Evolutionary conservation across 2,797 vertebrate genomes (phyloP).

Genomic region (Darevskia nairensis): DNA sequence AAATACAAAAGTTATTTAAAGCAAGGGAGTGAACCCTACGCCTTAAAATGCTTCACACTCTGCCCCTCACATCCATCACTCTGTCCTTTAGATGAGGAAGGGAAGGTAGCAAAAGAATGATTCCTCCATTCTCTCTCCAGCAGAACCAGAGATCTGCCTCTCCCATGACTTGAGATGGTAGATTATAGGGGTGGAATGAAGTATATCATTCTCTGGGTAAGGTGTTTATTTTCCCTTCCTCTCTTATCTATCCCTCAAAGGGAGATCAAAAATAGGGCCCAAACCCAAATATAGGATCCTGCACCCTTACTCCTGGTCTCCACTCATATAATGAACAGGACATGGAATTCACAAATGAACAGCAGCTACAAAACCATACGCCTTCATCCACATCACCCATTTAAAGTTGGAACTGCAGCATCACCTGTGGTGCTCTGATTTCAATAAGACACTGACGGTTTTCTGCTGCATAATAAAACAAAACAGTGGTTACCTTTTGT

Average conservation of each 20-base stretch:
- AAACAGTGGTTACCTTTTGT: conserved; percentile 65
- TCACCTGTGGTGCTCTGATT: background rate
- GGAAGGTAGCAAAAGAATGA: background rate
- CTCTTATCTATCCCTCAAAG: background rate
- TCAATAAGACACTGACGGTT: background rate
- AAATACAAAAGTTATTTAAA: background rate
- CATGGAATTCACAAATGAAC: background rate
- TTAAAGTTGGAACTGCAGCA: background rate
- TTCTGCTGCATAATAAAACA: conserved; percentile 49
- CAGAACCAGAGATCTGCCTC: too few species aligned
- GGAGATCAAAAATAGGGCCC: background rate
- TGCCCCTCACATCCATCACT: background rate
- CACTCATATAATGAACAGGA: background rate
- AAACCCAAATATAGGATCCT: background rate
- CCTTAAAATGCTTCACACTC: background rate
- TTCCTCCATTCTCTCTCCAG: too few species aligned
- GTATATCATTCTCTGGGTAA: background rate
- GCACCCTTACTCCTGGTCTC: background rate
- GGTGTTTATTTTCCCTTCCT: background rate
- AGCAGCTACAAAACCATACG: too few species aligned
- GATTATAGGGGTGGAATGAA: too few species aligned
- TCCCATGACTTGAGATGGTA: background rate
- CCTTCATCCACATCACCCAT: background rate
- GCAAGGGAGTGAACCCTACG: too few species aligned
- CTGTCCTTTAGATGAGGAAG: background rate